Conservation (phyloP, 2,113 vertebrate species). For the Calyptomena viridis region DNA sequence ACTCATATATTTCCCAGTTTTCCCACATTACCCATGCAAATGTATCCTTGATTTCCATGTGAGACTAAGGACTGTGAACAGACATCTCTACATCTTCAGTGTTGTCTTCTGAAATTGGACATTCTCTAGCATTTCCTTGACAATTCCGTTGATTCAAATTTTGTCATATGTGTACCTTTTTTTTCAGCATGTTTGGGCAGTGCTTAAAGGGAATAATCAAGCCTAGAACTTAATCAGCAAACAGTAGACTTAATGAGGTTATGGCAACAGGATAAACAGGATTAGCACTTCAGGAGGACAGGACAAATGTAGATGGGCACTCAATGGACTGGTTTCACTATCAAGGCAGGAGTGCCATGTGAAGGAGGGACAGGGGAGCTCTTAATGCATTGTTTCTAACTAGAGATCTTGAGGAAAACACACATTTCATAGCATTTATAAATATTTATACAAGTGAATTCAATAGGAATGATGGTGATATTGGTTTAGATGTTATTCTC, state of each 20-base stretch:
- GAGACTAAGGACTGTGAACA: neutral
- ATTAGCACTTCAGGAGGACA: neutral
- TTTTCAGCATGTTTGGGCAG: neutral
- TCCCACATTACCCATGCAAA: neutral
- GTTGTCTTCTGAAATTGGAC: neutral
- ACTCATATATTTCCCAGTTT: neutral
- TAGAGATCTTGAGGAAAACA: neutral
- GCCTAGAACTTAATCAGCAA: neutral
- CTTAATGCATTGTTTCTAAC: neutral
- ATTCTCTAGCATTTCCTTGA: neutral
- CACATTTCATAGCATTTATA: neutral
- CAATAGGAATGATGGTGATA: neutral
- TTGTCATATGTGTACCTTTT: neutral
- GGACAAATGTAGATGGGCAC: neutral
- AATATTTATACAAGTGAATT: neutral
- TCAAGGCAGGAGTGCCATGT: neutral
- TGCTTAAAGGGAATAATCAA: conserved; percentile 16
- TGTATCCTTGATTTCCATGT: neutral
- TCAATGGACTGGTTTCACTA: neutral
- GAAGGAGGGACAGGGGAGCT: neutral
- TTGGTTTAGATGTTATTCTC: neutral
- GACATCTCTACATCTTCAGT: neutral
- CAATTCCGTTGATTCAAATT: neutral
- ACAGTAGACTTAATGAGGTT: neutral
- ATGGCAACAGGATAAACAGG: neutral